Evolutionary conservation across 2,113 vertebrate genomes (phyloP).

Genomic region (Pyxicephalus adspersus): DNA sequence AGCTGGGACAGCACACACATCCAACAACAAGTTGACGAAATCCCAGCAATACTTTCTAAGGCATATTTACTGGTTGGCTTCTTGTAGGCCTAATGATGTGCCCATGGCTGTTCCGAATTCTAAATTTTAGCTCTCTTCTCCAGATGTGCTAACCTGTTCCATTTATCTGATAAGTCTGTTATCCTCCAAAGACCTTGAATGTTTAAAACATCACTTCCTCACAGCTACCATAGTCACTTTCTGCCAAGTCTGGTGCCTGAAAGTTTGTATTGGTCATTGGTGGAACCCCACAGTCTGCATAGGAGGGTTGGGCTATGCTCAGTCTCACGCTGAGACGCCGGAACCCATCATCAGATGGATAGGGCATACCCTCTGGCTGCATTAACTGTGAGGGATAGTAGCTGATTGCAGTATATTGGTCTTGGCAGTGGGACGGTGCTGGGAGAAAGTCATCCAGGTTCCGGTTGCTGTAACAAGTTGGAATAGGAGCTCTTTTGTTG

Average conservation of each 20-base stretch:
- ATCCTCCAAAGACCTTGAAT: not conserved
- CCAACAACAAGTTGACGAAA: not conserved
- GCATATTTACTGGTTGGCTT: not conserved
- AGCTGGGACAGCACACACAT: not conserved
- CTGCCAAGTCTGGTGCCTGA: slow-evolving; percentile 85
- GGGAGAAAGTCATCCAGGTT: slow-evolving; percentile 92
- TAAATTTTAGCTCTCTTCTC: not conserved
- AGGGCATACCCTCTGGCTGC: slow-evolving; percentile 74
- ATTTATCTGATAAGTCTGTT: not conserved
- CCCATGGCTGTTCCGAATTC: slow-evolving; percentile 11
- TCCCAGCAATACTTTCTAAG: not conserved
- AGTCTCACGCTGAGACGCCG: slow-evolving; percentile 89
- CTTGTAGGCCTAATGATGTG: not conserved
- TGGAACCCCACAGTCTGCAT: slow-evolving; percentile 69
- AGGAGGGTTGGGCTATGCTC: slow-evolving; percentile 90
- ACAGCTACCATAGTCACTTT: slow-evolving; percentile 95
- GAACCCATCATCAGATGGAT: slow-evolving; percentile 75
- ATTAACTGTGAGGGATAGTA: slow-evolving; percentile 85
- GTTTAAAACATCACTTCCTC: slow-evolving; percentile 96
- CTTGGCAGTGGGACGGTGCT: slow-evolving; percentile 81
- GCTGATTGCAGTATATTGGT: slow-evolving; percentile 93
- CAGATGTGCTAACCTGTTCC: not conserved
- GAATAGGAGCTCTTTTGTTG: slow-evolving; percentile 91
- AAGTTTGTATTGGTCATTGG: slow-evolving; percentile 69
- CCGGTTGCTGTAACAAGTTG: slow-evolving; percentile 92